Evolutionary conservation across 2,797 vertebrate species (phyloP), one percentile per base, ranked within the genome.

Genomic region (Channallabes apus): DNA sequence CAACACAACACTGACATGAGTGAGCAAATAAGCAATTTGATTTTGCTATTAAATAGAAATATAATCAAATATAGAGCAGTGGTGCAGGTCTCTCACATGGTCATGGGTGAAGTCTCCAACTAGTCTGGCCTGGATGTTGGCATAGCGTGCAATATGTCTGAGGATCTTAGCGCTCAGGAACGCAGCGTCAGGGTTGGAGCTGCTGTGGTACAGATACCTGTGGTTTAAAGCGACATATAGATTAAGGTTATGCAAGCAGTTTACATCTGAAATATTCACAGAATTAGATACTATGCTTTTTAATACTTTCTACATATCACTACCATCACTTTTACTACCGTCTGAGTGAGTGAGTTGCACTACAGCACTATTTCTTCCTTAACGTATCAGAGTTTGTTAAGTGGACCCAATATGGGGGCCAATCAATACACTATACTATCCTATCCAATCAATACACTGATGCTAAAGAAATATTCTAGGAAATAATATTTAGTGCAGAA

Each of bases 31-130:
- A 4, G 58, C 2, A 18, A 14, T 14, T 62, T 61, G 22, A 22
- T 79, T 20, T 38, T 80, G 58, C 12, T 62, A 35, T 17, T 62
- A 6, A 72, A 80, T 3, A n/a, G n/a, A 20, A 69, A 4, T 27
- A 51, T 38, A 56, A 38, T 0, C 29, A 2, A 46, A 58, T 15
- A 59, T 32, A 27, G 32, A 61, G 51, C 12, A 79, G 32, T n/a
- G 58, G 22, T 15, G 22, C 6, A 29, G 27, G 18, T 83, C 0
- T 41, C 78, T 75, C 92, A 98, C 98, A 95, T 97, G 96, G 90
- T 99, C 96, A 61, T 99, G 97, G 29, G 97, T 99, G 89, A 99
- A 99, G 91, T 99, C 98, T 91, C 98, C 98, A 89, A 99, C 97
- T 83, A 99, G 91, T 89, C 98, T 96, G 46, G 92, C 93, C 91